These are phyloP conservation scores for Podocnemis expansa DNA, from an alignment of 2,113 vertebrate genomes.

Conservation along the genomic window DNA sequence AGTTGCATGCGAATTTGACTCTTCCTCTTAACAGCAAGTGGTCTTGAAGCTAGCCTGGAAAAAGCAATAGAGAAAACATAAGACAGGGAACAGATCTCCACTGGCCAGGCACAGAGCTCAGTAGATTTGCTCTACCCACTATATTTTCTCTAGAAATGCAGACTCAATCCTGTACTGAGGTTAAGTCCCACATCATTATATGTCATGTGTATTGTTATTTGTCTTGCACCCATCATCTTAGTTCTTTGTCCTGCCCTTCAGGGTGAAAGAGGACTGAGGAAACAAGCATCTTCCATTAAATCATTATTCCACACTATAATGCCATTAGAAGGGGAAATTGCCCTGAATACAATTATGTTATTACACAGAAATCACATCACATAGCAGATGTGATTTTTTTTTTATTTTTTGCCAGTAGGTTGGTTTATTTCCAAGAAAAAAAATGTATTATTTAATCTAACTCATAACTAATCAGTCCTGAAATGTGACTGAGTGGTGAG, in stretches of 20 bases:
- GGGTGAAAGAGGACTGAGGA: neutral
- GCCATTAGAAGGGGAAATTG: slow-evolving; percentile 1
- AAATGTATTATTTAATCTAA: slow-evolving; percentile 14
- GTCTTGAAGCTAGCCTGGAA: neutral
- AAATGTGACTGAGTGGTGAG: neutral
- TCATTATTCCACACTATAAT: neutral
- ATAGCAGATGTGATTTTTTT: neutral
- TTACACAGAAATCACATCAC: neutral
- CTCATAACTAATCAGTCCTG: neutral
- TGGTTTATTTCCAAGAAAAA: slow-evolving; percentile 24
- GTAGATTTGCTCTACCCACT: neutral
- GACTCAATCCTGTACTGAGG: fast-evolving
- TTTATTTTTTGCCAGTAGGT: neutral
- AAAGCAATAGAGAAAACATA: fast-evolving
- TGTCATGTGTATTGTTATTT: neutral
- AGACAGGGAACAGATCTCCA: fast-evolving
- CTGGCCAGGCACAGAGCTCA: fast-evolving
- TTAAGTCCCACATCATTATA: neutral
- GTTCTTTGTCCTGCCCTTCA: neutral
- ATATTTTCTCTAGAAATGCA: neutral
- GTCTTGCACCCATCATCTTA: neutral
- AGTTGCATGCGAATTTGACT: fast-evolving
- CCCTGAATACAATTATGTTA: neutral
- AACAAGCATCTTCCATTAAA: neutral
- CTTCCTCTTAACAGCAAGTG: neutral